Percentiles rank a stretch among this genome's conserved stretches.
Evolutionary conservation across 1,140 invertebrate genomes (phyloP).

Genomic region (Eurytemora carolleeae): DNA sequence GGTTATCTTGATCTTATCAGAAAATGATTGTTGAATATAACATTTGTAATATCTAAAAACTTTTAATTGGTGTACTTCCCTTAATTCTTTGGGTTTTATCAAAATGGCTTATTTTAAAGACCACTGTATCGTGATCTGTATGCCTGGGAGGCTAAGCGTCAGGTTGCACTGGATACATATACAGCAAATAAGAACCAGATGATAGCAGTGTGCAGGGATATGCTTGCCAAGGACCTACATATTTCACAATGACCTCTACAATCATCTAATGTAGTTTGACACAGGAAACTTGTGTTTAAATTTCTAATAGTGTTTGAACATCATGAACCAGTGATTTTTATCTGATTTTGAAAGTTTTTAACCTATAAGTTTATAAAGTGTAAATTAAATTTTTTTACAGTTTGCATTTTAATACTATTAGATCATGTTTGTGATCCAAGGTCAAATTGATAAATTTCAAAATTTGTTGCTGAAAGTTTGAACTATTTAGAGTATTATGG

Average conservation of each 20-base stretch:
- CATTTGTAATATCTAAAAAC: not conserved
- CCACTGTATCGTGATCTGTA: constrained; percentile 46
- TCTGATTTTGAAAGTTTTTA: too few species aligned
- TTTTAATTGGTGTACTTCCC: not conserved
- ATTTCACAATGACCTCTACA: constrained; percentile 23
- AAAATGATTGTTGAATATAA: not conserved
- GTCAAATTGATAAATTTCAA: too few species aligned
- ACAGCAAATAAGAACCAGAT: constrained; percentile 44
- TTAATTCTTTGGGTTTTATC: constrained; percentile 3
- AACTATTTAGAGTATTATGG: too few species aligned
- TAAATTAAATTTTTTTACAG: too few species aligned
- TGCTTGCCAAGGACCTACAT: constrained; percentile 53
- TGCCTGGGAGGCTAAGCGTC: constrained; percentile 46
- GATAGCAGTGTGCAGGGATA: constrained; percentile 56
- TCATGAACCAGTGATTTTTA: too few species aligned
- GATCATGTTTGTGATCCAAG: too few species aligned
- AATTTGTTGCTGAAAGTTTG: too few species aligned
- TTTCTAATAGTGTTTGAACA: too few species aligned
- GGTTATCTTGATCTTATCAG: constrained; percentile 5
- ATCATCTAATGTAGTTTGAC: too few species aligned
- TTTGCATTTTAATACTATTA: too few species aligned
- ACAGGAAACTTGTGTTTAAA: too few species aligned
- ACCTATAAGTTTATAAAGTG: too few species aligned
- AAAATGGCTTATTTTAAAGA: constrained; percentile 4
- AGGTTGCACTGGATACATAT: constrained; percentile 48